Evolutionary conservation across 2,888 invertebrate species (phyloP).

Genomic region (Platycnemis pennipes): DNA sequence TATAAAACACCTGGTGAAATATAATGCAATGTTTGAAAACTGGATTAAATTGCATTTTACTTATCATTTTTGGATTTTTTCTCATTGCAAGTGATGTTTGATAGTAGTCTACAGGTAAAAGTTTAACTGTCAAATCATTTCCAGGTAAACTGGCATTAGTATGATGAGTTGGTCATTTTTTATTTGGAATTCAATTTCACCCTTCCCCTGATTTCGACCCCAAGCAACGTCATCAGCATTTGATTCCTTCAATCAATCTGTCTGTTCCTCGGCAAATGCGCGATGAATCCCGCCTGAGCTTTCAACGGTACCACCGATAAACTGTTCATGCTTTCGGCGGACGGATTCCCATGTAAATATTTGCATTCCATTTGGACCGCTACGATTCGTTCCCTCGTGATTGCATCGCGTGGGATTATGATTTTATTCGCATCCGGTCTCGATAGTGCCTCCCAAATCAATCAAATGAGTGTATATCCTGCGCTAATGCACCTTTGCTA

Average conservation of each 20-base stretch:
- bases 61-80: too few relatives aligned
- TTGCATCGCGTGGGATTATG: not conserved
- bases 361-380: not conserved
- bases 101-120: too few relatives aligned
- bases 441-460: not conserved
- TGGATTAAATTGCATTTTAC: too few relatives aligned
- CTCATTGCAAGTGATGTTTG: too few relatives aligned
- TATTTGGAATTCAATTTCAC: not conserved
- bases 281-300: not conserved
- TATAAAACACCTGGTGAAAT: too few relatives aligned
- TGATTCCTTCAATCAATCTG: not conserved
- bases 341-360: not conserved
- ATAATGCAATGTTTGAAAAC: too few relatives aligned
- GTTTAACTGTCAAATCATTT: too few relatives aligned
- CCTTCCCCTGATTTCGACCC: not conserved
- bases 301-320: not conserved
- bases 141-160: not conserved
- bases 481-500: not conserved
- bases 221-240: not conserved
- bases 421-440: not conserved
- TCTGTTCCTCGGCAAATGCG: not conserved
- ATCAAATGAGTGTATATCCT: not conserved
- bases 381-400: not conserved
- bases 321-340: not conserved
- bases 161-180: not conserved